These are phyloP conservation scores for Boloria selene DNA, from an alignment of 2,888 invertebrate species.

Conservation along the genomic window DNA sequence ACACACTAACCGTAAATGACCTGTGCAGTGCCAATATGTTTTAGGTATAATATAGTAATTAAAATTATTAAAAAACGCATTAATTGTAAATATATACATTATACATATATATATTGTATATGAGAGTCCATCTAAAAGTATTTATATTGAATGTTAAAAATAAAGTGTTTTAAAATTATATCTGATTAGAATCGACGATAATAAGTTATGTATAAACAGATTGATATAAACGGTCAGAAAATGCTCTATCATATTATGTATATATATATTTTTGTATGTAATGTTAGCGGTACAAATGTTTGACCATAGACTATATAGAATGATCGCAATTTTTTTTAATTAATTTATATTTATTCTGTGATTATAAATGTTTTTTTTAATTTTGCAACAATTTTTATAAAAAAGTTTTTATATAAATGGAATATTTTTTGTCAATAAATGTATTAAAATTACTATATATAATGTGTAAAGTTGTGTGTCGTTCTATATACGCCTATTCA, in stretches of 20 bases:
- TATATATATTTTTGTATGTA: constrained; percentile 17
- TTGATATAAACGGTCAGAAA: neutral
- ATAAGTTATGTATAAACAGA: constrained; percentile 1
- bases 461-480: neutral
- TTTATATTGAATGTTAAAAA: too few species aligned
- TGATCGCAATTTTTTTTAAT: neutral
- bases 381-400: too few species aligned
- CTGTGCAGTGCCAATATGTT: constrained; percentile 49
- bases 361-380: too few species aligned
- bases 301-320: constrained; percentile 7
- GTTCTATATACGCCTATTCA: neutral
- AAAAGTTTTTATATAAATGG: too few species aligned
- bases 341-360: neutral
- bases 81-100: too few species aligned
- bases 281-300: constrained; percentile 4
- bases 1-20: neutral
- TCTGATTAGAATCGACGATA: neutral
- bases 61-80: too few species aligned
- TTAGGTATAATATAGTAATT: too few species aligned
- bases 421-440: too few species aligned
- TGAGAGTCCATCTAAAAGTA: too few species aligned
- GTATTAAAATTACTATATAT: too few species aligned
- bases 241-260: neutral
- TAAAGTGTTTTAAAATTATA: too few species aligned
- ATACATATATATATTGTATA: too few species aligned